Base-by-base conservation (phyloP, 2,113 vertebrate species). In the Oreotrochilus melanogaster region DNA sequence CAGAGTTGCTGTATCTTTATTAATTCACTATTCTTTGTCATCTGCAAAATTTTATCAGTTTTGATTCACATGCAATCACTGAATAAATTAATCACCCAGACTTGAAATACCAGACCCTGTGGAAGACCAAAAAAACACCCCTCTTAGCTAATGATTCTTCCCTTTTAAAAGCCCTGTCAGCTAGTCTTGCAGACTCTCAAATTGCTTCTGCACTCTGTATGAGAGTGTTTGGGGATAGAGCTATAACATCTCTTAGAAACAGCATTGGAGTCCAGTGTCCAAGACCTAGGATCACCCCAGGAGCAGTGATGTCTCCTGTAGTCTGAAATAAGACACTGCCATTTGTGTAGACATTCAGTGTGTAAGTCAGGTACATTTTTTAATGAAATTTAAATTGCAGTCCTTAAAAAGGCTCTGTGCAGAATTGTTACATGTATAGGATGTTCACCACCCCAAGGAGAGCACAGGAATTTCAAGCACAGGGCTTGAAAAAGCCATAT, bases 101-200 rank as follows among this genome's bases (percentile, higher is more conserved):
- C 51, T 78, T 58, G 64, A 83, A 91, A 53, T 37, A 45, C 25
- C 9, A 16, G 28, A 91, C 37, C 7, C 35, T 14, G 10, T 22
- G 70, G 51, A 87, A 89, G 51, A 54, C 47, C 47, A 65, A 65
- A 39, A 79, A 50, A 75, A 66, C 1, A 2, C 5, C 64, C 13
- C 62, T 71, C 27, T 48, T 39, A 31, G 30, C 27, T 57, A 8
- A 25, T 48, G 57, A 72, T 28, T 88, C 67, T 43, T 43, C 30
- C 42, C 24, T 83, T 81, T 21, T 19, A 19, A n/a, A 80, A 50
- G 3, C 18, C 31, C 24, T n/a, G 5, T 15, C 51, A 67, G 64
- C 8, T 33, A 27, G 21, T 57, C 57, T n/a, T 18, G 27, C 0
- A 0, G 60, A 5, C 13, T 14, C 11, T 71, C 13, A 6, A 21